These are phyloP conservation scores for Ptilodon capucinus DNA, from an alignment of 2,888 invertebrate species.

Conservation along the genomic window DNA sequence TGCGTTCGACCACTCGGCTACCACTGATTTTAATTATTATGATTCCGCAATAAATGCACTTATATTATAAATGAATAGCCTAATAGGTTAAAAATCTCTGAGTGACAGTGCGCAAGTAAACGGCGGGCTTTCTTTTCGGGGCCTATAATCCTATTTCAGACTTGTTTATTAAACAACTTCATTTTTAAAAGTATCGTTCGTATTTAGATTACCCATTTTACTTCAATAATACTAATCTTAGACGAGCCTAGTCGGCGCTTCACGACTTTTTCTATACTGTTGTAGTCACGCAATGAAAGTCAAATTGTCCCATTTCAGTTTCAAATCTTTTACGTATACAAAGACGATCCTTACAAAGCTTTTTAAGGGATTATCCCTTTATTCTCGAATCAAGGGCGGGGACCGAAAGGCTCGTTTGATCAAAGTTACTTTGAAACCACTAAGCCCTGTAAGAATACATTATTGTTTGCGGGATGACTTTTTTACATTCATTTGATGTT, in stretches of 20 bases:
- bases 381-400: neutral
- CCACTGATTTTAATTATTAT: too few species aligned
- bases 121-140: too few species aligned
- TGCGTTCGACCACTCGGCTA: too few species aligned
- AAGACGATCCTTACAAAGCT: neutral
- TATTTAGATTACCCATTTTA: neutral
- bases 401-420: neutral
- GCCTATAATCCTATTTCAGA: too few species aligned
- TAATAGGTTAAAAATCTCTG: too few species aligned
- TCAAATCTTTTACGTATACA: neutral
- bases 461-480: neutral
- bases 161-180: too few species aligned
- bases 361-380: neutral
- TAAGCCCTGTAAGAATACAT: neutral
- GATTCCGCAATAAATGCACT: too few species aligned
- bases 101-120: too few species aligned
- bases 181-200: too few species aligned
- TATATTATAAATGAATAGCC: too few species aligned
- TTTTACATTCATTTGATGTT: neutral
- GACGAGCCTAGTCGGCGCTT: neutral
- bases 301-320: neutral
- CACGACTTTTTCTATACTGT: neutral
- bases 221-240: neutral
- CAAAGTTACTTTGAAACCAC: neutral
- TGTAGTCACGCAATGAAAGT: neutral